A percentile compares a stretch with the other conserved stretches of the same genome.
Conservation (phyloP, 1,140 invertebrate species). For the Megalopta genalis region DNA sequence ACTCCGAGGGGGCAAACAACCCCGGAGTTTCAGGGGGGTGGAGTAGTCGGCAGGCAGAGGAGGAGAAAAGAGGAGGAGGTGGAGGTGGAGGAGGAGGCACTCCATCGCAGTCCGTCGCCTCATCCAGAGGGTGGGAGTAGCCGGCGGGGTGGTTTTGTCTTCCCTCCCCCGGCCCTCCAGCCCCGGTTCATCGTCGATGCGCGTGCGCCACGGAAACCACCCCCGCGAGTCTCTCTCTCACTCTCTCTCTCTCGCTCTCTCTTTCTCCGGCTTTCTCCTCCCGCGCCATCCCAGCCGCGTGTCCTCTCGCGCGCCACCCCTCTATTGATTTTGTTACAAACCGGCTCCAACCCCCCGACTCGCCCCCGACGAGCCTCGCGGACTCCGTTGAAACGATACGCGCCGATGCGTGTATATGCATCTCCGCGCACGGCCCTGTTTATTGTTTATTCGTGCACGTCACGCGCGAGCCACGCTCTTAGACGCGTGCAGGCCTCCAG, state of each 20-base stretch:
- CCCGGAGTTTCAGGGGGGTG: constrained; percentile 50
- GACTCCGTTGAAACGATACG: constrained; percentile 69
- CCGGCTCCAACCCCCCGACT: constrained; percentile 65
- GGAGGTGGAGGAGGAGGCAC: constrained; percentile 68
- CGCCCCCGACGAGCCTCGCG: constrained; percentile 55
- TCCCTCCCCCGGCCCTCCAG: constrained; percentile 62
- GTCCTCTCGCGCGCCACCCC: constrained; percentile 78
- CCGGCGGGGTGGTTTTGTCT: constrained; percentile 67
- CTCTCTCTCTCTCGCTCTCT: constrained; percentile 26
- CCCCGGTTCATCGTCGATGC: constrained; percentile 48
- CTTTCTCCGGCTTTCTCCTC: constrained; percentile 27
- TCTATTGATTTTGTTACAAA: constrained; percentile 81
- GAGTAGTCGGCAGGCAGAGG: constrained; percentile 39
- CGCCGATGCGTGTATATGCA: constrained; percentile 70
- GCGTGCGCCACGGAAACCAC: constrained; percentile 55
- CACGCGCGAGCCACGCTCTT: constrained; percentile 11
- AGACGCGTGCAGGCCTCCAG: background rate
- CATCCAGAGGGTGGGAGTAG: constrained; percentile 66
- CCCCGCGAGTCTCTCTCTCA: constrained; percentile 37
- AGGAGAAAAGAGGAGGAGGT: constrained; percentile 37
- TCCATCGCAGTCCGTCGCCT: constrained; percentile 80
- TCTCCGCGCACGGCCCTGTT: constrained; percentile 35
- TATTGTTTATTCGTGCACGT: constrained; percentile 54
- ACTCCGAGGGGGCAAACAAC: constrained; percentile 52
- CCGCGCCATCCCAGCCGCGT: constrained; percentile 56